phyloP scores from a whole-genome alignment of 2,888 invertebrate species.

The Drosophila flavopinicola region DNA sequence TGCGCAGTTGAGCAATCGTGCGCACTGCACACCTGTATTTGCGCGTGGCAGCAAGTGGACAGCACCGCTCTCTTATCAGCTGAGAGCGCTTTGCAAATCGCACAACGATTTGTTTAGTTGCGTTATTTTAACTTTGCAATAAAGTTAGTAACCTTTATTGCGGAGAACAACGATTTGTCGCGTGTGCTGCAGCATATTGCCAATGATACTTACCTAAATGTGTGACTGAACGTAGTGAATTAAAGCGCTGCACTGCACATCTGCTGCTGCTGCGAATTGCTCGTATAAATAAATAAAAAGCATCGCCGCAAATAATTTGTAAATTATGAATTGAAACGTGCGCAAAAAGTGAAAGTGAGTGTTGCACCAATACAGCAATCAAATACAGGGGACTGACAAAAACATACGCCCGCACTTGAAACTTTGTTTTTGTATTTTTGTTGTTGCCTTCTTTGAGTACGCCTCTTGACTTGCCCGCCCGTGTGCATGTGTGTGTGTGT shows the following conservation, averaged over 20 bases:
- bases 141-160: slow-evolving; percentile 11
- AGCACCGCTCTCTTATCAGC: slow-evolving; percentile 49
- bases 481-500: slow-evolving; percentile 21
- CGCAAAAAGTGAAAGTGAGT: slow-evolving; percentile 60
- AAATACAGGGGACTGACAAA: not conserved
- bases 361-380: slow-evolving; percentile 3
- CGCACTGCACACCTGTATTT: slow-evolving; percentile 7
- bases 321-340: slow-evolving; percentile 58
- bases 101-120: slow-evolving; percentile 47
- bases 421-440: not conserved
- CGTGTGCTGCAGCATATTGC: not conserved
- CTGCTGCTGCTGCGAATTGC: slow-evolving; percentile 14
- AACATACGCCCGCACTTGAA: slow-evolving; percentile 11
- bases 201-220: slow-evolving; percentile 3
- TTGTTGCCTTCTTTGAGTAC: slow-evolving; percentile 13
- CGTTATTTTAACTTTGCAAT: slow-evolving; percentile 28
- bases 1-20: not conserved
- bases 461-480: slow-evolving; percentile 22
- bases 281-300: slow-evolving; percentile 19
- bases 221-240: not conserved
- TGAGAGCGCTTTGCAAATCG: slow-evolving; percentile 41
- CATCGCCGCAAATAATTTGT: slow-evolving; percentile 11
- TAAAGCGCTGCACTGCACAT: slow-evolving; percentile 4
- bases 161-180: not conserved
- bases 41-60: slow-evolving; percentile 36